A percentile compares a stretch with the other conserved stretches of the same genome.
Conservation (phyloP, 2,888 invertebrate species). For the Papilio gigon region DNA sequence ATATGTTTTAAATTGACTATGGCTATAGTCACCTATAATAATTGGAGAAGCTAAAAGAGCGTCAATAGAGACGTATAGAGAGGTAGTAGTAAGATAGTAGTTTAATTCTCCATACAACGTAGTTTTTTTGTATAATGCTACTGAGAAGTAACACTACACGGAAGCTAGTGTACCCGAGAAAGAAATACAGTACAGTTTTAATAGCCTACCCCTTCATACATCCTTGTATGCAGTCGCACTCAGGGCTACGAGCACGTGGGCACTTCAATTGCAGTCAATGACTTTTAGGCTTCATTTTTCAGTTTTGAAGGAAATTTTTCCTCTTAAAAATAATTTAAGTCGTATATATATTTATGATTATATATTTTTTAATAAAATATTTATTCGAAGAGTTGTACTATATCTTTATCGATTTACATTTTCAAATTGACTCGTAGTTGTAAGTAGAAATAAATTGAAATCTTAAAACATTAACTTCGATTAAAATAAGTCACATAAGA, state of each 20-base stretch:
- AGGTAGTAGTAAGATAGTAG: no score
- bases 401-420: no score
- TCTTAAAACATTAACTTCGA: background rate
- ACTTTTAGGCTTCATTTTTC: background rate
- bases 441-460: background rate
- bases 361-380: no score
- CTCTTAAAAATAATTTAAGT: background rate
- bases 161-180: background rate
- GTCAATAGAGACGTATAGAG: no score
- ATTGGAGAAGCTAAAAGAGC: no score
- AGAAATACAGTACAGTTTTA: background rate
- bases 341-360: no score
- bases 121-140: background rate
- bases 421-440: background rate
- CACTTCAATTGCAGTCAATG: background rate
- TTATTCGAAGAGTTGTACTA: no score
- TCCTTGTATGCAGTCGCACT: background rate
- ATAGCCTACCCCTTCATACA: slow-evolving; percentile 5
- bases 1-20: no score
- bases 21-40: no score
- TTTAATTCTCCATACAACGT: background rate
- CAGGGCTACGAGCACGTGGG: background rate
- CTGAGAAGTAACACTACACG: background rate
- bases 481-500: background rate
- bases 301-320: background rate